phyloP scores from a whole-genome alignment of 2,113 vertebrate species.

The Cygnus buccinator region DNA sequence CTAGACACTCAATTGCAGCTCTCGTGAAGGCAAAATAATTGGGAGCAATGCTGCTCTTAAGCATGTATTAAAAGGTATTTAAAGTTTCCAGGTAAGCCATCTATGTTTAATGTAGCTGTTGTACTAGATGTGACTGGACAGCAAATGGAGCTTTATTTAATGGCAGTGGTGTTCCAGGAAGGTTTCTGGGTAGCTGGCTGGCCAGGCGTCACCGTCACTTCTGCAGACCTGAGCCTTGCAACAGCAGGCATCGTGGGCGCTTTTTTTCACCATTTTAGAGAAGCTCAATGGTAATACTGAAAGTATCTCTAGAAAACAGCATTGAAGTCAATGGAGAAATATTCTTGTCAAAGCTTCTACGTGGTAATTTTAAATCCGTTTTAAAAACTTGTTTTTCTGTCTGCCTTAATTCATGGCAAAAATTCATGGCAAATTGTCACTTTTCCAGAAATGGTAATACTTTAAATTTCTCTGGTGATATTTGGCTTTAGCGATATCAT shows the following conservation, averaged over 20 bases:
- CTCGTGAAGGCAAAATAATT: neutral
- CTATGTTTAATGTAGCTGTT: neutral
- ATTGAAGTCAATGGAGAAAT: neutral
- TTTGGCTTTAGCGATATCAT: neutral
- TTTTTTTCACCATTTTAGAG: too few species aligned
- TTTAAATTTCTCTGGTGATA: neutral
- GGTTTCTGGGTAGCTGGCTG: neutral
- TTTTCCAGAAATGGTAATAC: neutral
- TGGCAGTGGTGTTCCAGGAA: neutral
- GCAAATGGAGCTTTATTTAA: neutral
- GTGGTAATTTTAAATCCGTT: neutral
- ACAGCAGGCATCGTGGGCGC: too few species aligned
- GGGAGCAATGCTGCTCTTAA: neutral
- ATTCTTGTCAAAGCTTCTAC: neutral
- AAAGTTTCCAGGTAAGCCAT: neutral
- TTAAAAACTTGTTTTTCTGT: neutral
- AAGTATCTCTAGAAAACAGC: neutral
- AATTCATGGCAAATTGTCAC: neutral
- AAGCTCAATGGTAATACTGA: neutral
- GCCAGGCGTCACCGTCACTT: neutral
- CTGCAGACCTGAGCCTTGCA: neutral
- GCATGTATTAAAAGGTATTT: neutral
- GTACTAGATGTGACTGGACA: neutral
- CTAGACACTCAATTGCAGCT: neutral
- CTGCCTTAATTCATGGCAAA: neutral